phyloP scores from a whole-genome alignment of 2,797 vertebrate genomes.

The Margarornis squamiger region DNA sequence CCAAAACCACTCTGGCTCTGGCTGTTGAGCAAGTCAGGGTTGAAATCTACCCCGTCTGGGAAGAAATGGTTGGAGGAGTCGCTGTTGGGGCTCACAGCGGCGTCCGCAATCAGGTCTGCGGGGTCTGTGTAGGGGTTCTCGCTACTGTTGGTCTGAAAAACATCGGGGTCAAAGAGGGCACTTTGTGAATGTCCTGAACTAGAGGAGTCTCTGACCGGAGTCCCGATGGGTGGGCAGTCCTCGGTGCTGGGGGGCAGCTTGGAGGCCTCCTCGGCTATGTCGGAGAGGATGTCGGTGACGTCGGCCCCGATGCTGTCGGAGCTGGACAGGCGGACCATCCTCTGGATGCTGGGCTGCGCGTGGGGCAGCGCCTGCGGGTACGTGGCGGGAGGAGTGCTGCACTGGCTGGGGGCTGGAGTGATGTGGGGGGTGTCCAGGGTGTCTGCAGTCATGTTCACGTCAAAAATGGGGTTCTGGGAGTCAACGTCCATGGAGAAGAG shows the following conservation, averaged over 20 bases:
- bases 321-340: slow-evolving; percentile 93
- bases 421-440: slow-evolving; percentile 95
- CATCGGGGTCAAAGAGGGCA: slow-evolving; percentile 92
- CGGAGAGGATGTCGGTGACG: slow-evolving; percentile 95
- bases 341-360: slow-evolving; percentile 81
- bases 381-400: slow-evolving; percentile 91
- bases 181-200: slow-evolving; percentile 95
- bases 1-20: slow-evolving; percentile 87
- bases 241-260: slow-evolving; percentile 82
- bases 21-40: slow-evolving; percentile 89
- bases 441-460: slow-evolving; percentile 92
- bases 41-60: slow-evolving; percentile 92
- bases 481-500: slow-evolving; percentile 98
- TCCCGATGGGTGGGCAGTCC: slow-evolving; percentile 84
- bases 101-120: slow-evolving; percentile 93
- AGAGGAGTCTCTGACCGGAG: slow-evolving; percentile 94
- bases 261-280: slow-evolving; percentile 93
- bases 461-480: slow-evolving; percentile 95
- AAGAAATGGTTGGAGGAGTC: slow-evolving; percentile 97
- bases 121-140: slow-evolving; percentile 96
- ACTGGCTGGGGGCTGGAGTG: slow-evolving; percentile 96
- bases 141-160: slow-evolving; percentile 91
- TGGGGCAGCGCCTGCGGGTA: slow-evolving; percentile 86
- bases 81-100: slow-evolving; percentile 88
- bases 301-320: slow-evolving; percentile 96